Conservation (phyloP, 30 jellyfish, hydroid and myxozoan species). For the Cassiopea andromeda region DNA sequence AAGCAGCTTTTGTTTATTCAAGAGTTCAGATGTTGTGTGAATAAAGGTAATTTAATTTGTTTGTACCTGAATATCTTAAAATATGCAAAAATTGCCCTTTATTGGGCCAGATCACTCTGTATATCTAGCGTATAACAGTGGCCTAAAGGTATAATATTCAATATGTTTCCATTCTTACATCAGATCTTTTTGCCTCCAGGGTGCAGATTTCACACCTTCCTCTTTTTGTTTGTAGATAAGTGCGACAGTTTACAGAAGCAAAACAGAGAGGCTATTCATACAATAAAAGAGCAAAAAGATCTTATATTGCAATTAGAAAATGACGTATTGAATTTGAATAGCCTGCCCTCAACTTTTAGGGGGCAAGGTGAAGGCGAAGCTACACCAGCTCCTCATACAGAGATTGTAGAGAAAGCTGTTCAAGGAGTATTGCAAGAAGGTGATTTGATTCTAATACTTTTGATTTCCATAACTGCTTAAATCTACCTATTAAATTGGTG, state of each 20-base stretch:
- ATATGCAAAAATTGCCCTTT: no score
- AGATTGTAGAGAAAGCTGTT: constrained; percentile 82
- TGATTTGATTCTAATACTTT: not conserved
- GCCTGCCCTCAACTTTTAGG: constrained; percentile 79
- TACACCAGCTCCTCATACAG: constrained; percentile 72
- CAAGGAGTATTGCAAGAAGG: constrained; percentile 63
- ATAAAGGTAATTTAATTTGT: no score
- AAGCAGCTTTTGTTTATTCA: no score
- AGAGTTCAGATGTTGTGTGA: no score
- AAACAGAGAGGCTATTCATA: constrained; percentile 63
- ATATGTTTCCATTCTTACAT: not conserved
- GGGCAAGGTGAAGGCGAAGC: constrained; percentile 99
- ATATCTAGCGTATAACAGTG: no score
- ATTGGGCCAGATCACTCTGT: no score
- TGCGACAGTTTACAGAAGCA: constrained; percentile 71
- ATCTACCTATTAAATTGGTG: not conserved
- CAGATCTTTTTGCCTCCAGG: not conserved
- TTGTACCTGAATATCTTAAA: no score
- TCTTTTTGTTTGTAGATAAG: constrained; percentile 53
- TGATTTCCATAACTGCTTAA: not conserved
- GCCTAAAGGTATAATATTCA: no score
- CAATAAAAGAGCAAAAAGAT: constrained; percentile 82
- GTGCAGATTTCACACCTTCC: not conserved
- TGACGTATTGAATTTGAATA: constrained; percentile 80
- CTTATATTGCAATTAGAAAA: constrained; percentile 84